phyloP scores from a whole-genome alignment of 2,113 vertebrate species.

The Serinus canaria region DNA sequence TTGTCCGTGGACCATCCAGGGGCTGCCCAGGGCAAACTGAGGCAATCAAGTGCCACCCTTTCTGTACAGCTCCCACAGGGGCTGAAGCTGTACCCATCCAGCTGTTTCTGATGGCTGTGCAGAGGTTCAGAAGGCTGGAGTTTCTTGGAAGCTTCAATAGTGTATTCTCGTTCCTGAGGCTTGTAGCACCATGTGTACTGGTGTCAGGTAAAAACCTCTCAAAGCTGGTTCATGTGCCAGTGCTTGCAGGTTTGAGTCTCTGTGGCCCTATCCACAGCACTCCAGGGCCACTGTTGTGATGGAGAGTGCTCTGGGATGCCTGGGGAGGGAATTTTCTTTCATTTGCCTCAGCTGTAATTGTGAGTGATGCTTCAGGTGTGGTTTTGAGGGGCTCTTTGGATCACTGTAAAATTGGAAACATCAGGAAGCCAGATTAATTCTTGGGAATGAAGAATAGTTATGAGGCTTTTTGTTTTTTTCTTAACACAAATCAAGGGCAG shows the following conservation, averaged over 20 bases:
- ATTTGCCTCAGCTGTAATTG: not conserved
- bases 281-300: not conserved
- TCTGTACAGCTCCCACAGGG: not conserved
- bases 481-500: conserved; percentile 57
- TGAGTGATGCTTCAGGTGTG: conserved; percentile 58
- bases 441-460: conserved; percentile 29
- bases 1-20: not conserved
- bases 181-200: not conserved
- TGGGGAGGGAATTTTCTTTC: not conserved
- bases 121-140: not conserved
- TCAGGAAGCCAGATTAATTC: conserved; percentile 30
- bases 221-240: not conserved
- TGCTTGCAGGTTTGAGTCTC: not conserved
- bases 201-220: not conserved
- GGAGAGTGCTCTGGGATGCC: not conserved
- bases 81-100: not conserved
- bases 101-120: not conserved
- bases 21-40: not conserved
- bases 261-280: not conserved
- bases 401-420: conserved; percentile 53
- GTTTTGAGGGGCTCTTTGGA: conserved; percentile 2
- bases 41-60: not conserved
- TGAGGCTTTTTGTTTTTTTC: conserved; percentile 45
- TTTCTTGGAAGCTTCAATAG: not conserved
- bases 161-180: not conserved